These are phyloP conservation scores for Coelinius sp. DNA, from an alignment of 2,888 invertebrate genomes.

Conservation along the genomic window DNA sequence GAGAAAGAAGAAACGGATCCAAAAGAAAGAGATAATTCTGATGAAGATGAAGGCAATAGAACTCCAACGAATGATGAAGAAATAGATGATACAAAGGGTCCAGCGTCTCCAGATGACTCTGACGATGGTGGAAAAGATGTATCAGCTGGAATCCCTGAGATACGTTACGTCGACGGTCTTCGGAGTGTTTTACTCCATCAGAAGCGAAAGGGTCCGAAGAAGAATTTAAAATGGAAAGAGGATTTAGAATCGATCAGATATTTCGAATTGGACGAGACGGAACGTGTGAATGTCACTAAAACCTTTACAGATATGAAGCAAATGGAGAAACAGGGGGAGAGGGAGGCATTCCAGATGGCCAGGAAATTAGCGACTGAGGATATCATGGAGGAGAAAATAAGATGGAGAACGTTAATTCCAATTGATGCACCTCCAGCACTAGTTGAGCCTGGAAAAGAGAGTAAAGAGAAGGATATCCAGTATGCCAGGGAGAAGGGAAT, in stretches of 20 bases:
- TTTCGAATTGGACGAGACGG: slow-evolving; percentile 96
- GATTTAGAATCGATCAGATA: slow-evolving; percentile 89
- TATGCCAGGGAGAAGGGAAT: slow-evolving; percentile 89
- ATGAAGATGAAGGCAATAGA: slow-evolving; percentile 61
- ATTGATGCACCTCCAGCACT: slow-evolving; percentile 80
- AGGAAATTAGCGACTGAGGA: slow-evolving; percentile 83
- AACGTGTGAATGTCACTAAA: slow-evolving; percentile 94
- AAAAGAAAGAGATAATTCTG: slow-evolving; percentile 59
- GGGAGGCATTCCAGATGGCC: slow-evolving; percentile 84
- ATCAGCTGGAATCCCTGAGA: slow-evolving; percentile 48
- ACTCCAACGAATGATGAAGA: slow-evolving; percentile 65
- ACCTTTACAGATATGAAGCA: slow-evolving; percentile 93
- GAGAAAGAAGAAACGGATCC: slow-evolving; percentile 51
- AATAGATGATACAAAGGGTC: slow-evolving; percentile 56
- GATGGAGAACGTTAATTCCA: slow-evolving; percentile 81
- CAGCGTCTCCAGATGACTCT: slow-evolving; percentile 59
- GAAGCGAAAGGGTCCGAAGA: slow-evolving; percentile 84
- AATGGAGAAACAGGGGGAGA: slow-evolving; percentile 89
- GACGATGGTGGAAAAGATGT: slow-evolving; percentile 43
- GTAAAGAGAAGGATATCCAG: slow-evolving; percentile 90
- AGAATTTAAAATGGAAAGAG: slow-evolving; percentile 85
- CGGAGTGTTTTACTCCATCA: slow-evolving; percentile 83
- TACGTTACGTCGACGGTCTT: slow-evolving; percentile 74
- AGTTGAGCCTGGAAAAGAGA: slow-evolving; percentile 82
- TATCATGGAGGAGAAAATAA: slow-evolving; percentile 85